phyloP scores from a whole-genome alignment of 2,797 vertebrate species.

The Spatula versicolor region DNA sequence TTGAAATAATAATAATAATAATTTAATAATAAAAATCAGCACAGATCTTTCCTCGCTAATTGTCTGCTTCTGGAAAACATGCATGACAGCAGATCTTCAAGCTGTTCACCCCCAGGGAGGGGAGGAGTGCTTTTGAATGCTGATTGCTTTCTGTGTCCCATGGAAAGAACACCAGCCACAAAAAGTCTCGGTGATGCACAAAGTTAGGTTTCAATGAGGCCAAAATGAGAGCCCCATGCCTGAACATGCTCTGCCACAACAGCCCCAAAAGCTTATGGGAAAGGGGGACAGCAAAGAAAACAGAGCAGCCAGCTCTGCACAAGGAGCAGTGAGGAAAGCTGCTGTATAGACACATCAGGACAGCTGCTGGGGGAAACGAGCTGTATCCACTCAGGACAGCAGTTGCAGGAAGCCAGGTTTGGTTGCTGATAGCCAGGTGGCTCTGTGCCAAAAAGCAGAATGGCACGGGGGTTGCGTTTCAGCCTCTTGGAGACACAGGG shows the following conservation, averaged over 20 bases:
- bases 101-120: background rate
- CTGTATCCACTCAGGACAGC: background rate
- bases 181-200: background rate
- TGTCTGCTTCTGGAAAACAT: constrained; percentile 42
- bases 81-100: constrained; percentile 44
- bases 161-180: background rate
- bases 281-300: background rate
- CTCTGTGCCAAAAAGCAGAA: constrained; percentile 18
- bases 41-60: constrained; percentile 20
- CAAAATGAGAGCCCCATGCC: background rate
- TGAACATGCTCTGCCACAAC: background rate
- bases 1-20: background rate
- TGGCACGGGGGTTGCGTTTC: background rate
- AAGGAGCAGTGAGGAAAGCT: background rate
- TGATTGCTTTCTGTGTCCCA: background rate
- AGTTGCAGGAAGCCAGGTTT: background rate
- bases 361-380: constrained; percentile 2
- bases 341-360: background rate
- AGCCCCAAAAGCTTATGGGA: background rate
- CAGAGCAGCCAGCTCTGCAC: fast-evolving
- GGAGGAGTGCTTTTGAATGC: background rate
- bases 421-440: background rate
- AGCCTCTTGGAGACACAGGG: background rate
- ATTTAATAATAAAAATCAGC: background rate
- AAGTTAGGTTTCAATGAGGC: background rate